Base-by-base conservation (phyloP, 2,113 vertebrate genomes). In the Pantherophis guttatus region DNA sequence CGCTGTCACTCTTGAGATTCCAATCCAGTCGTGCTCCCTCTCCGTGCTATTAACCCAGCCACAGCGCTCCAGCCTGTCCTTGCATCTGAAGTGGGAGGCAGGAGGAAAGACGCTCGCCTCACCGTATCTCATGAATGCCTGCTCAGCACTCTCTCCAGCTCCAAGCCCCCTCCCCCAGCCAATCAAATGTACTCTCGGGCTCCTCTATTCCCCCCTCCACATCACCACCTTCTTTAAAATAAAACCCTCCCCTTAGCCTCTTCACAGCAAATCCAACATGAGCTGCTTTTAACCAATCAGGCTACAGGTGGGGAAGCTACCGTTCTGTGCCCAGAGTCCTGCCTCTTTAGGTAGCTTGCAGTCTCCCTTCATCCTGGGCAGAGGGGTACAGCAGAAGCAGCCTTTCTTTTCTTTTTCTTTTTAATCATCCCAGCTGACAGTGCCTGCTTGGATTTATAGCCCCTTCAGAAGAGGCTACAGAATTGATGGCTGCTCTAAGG, bases 141-240 rank as follows among this genome's bases (percentile, higher is more conserved):
- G 95, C 95, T 96, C 95, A 95, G 94, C 94, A 94, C 93, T 94
- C 95, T 93, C 92, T 86, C 87, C 44, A 10, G 70, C 93, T 53
- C 91, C 91, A 39, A 50, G 62, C 50, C 58, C 54, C 50, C 26
- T 50, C 50, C 57, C 81, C 44, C 33, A n/a, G 59, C 94, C 94
- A 92, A 92, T 88, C 93, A 92, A 93, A 92, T 94, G 89, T 75
- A 94, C 86, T 87, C 94, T 54, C 92, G 11, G 55, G 54, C 55
- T 92, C 85, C 90, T 90, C 90, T 89, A 93, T 92, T 48, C 65
- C 48, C 24, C 54, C 90, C 48, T 65, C 86, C 90, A 24, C 50
- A 15, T 39, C 53, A 9, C 87, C 10, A 48, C 91, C 85, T 88
- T 70, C 87, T 48, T 86, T 86, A 17, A 33, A 50, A 33, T 8